Percentiles rank a stretch among this genome's conserved stretches.
These are phyloP conservation scores for Megathymus violae DNA, from an alignment of 1,140 invertebrate genomes.

Conservation along the genomic window DNA sequence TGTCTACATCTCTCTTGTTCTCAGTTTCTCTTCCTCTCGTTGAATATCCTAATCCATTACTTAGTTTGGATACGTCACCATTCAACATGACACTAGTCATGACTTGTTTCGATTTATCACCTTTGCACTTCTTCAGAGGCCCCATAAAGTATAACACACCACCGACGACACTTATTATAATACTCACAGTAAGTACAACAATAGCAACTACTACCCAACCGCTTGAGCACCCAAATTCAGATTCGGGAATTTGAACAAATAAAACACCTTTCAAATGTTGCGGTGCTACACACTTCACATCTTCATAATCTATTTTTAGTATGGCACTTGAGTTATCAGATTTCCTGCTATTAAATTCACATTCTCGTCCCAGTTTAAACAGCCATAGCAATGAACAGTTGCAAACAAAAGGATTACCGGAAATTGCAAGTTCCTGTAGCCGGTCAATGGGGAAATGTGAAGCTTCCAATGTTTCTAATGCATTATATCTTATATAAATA, in stretches of 20 bases:
- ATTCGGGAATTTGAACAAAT: conserved; percentile 84
- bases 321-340: conserved; percentile 66
- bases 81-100: conserved; percentile 81
- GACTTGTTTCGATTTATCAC: conserved; percentile 81
- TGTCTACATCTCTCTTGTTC: conserved; percentile 82
- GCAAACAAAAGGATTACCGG: conserved; percentile 93
- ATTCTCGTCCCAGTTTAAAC: conserved; percentile 88
- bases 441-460: conserved; percentile 92
- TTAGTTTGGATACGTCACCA: conserved; percentile 78
- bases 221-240: conserved; percentile 85
- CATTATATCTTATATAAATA: conserved; percentile 89
- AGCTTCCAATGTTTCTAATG: conserved; percentile 88
- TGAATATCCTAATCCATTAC: conserved; percentile 79
- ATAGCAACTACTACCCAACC: conserved; percentile 85
- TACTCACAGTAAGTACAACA: conserved; percentile 83
- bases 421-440: conserved; percentile 87
- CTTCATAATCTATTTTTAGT: conserved; percentile 80
- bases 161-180: conserved; percentile 83
- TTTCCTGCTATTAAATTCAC: conserved; percentile 70
- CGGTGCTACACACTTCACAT: conserved; percentile 84
- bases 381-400: conserved; percentile 95
- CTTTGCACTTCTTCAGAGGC: conserved; percentile 81
- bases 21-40: conserved; percentile 77
- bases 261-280: conserved; percentile 78
- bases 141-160: conserved; percentile 85